phyloP scores from a whole-genome alignment of 2,797 vertebrate species.

The Falco columbarius region DNA sequence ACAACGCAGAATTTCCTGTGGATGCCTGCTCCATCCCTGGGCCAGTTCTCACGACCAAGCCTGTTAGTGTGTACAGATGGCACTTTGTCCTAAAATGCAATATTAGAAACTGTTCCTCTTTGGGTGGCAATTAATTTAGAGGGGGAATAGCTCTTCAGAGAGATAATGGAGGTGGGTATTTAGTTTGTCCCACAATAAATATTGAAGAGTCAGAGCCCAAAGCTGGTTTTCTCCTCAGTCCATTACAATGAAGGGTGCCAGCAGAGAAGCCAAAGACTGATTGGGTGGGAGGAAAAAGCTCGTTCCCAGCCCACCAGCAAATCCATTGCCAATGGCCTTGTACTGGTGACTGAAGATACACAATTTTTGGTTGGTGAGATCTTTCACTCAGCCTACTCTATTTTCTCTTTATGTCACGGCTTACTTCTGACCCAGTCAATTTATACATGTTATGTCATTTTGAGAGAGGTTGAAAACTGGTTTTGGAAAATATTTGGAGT shows the following conservation, averaged over 20 bases:
- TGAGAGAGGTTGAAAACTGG: not conserved
- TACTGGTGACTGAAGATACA: not conserved
- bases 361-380: not conserved
- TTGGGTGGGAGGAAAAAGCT: not conserved
- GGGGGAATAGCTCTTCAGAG: not conserved
- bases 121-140: not conserved
- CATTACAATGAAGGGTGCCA: not conserved
- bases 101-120: not conserved
- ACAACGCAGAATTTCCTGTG: not conserved
- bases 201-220: not conserved
- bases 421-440: not conserved
- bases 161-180: not conserved
- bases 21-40: not conserved
- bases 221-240: not conserved
- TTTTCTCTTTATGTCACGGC: not conserved
- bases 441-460: fast-evolving
- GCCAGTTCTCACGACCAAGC: not conserved
- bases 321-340: not conserved
- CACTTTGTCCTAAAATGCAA: not conserved
- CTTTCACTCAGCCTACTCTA: not conserved
- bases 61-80: not conserved
- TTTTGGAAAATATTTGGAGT: not conserved
- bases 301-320: not conserved
- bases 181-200: not conserved
- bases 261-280: not conserved